Percentiles rank a stretch among this genome's conserved stretches.
These are phyloP conservation scores for Pseudomyrmex cubaensis DNA, from an alignment of 1,140 invertebrate species.

Conservation along the genomic window DNA sequence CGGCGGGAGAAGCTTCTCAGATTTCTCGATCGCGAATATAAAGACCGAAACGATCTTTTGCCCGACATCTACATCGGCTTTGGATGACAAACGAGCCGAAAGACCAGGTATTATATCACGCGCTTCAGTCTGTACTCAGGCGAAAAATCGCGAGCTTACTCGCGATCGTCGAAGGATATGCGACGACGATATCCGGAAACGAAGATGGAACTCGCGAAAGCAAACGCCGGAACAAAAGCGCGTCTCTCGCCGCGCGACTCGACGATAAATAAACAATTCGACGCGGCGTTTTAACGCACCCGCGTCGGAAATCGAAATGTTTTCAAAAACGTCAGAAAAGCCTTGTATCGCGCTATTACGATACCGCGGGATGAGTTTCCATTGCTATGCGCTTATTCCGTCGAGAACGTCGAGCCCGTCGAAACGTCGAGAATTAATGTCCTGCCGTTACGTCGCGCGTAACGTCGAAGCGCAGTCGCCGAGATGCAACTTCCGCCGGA, in stretches of 20 bases:
- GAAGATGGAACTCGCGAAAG: slow-evolving; percentile 17
- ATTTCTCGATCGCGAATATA: neutral
- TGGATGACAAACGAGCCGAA: slow-evolving; percentile 37
- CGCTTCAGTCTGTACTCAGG: neutral
- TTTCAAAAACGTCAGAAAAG: slow-evolving; percentile 55
- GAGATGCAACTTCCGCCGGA: slow-evolving; percentile 34
- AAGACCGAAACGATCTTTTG: slow-evolving; percentile 17
- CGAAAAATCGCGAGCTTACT: slow-evolving; percentile 25
- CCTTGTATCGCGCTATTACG: slow-evolving; percentile 18
- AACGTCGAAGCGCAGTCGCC: slow-evolving; percentile 9
- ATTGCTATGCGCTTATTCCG: neutral
- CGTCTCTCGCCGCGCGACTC: neutral
- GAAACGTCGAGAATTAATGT: slow-evolving; percentile 44
- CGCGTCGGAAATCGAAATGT: slow-evolving; percentile 55
- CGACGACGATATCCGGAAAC: slow-evolving; percentile 15
- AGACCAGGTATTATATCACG: slow-evolving; percentile 16
- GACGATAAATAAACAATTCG: slow-evolving; percentile 60
- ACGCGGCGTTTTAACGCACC: slow-evolving; percentile 55
- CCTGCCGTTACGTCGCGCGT: slow-evolving; percentile 6
- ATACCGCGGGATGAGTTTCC: neutral
- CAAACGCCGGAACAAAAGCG: neutral
- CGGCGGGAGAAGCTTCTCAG: slow-evolving; percentile 7
- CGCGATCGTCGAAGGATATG: slow-evolving; percentile 13
- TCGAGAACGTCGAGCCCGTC: slow-evolving; percentile 18
- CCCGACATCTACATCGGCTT: slow-evolving; percentile 19